Evolutionary conservation across 2,888 invertebrate genomes (phyloP).

Genomic region (Fragum fragum): DNA sequence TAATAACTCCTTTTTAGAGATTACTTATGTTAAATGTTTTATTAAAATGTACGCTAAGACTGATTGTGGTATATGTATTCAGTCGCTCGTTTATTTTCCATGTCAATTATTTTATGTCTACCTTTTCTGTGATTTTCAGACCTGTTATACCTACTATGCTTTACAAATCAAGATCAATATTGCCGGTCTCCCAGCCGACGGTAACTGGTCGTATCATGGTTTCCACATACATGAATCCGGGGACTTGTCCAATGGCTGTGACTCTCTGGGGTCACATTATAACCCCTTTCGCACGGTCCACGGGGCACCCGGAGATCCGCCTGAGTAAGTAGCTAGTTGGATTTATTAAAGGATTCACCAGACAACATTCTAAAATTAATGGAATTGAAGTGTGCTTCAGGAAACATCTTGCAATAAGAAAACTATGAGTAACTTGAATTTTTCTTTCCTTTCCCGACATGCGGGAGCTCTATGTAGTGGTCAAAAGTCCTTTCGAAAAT

Average conservation of each 20-base stretch:
- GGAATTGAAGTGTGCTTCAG: too few species aligned
- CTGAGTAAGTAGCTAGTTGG: slow-evolving; percentile 29
- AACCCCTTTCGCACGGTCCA: slow-evolving; percentile 53
- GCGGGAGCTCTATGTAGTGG: too few species aligned
- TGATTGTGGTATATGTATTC: too few species aligned
- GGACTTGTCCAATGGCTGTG: slow-evolving; percentile 61
- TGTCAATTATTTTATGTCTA: too few species aligned
- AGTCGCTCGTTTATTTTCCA: too few species aligned
- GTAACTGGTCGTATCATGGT: slow-evolving; percentile 65
- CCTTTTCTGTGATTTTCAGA: too few species aligned
- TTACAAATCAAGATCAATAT: slow-evolving; percentile 55
- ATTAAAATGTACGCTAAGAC: neutral
- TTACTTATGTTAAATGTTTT: neutral
- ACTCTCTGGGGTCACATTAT: slow-evolving; percentile 60
- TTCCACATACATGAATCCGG: slow-evolving; percentile 57
- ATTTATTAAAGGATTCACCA: too few species aligned
- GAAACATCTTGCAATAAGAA: too few species aligned
- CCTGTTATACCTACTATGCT: slow-evolving; percentile 51
- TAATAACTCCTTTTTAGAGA: neutral
- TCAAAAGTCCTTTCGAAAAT: too few species aligned
- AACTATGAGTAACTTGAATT: too few species aligned
- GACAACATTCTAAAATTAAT: too few species aligned
- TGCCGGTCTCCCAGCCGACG: slow-evolving; percentile 50
- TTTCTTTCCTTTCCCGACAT: too few species aligned
- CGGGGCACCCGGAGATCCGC: slow-evolving; percentile 47